Percentiles rank a stretch among this genome's conserved stretches.
Evolutionary conservation across 2,113 vertebrate genomes (phyloP).

Genomic region (Condylura cristata): DNA sequence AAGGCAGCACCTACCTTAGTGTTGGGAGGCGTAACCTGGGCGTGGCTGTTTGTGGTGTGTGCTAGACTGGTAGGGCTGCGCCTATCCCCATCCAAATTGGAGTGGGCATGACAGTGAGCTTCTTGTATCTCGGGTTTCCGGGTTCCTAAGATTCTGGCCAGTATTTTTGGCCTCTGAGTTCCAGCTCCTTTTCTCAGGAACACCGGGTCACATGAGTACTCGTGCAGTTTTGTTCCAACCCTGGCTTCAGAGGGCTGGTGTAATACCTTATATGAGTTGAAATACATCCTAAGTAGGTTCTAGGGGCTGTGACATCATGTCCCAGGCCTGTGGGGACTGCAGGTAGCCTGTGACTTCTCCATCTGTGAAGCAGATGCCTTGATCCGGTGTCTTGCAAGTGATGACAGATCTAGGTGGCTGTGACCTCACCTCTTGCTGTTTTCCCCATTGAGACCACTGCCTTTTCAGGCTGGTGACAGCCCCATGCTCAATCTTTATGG

Average conservation of each 20-base stretch:
- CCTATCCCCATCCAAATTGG: neutral
- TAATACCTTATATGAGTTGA: neutral
- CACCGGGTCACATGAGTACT: neutral
- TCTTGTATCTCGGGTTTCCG: neutral
- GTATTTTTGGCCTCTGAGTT: neutral
- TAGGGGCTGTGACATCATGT: neutral
- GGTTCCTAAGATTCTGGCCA: neutral
- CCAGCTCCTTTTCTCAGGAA: neutral
- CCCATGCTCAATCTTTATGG: neutral
- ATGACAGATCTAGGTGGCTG: neutral
- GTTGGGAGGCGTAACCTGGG: neutral
- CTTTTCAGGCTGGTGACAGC: neutral
- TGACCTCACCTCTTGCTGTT: neutral
- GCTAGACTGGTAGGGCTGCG: neutral
- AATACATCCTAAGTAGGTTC: neutral
- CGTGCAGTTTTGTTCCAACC: neutral
- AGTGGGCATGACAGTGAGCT: neutral
- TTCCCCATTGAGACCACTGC: neutral
- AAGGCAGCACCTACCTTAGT: neutral
- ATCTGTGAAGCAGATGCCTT: neutral
- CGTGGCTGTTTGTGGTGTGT: neutral
- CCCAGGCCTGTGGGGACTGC: rapidly evolving
- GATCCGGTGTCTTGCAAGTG: neutral
- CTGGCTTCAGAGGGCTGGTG: neutral
- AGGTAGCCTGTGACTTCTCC: neutral